These are phyloP conservation scores for Castor canadensis DNA, from an alignment of 2,113 vertebrate genomes.

Conservation along the genomic window DNA sequence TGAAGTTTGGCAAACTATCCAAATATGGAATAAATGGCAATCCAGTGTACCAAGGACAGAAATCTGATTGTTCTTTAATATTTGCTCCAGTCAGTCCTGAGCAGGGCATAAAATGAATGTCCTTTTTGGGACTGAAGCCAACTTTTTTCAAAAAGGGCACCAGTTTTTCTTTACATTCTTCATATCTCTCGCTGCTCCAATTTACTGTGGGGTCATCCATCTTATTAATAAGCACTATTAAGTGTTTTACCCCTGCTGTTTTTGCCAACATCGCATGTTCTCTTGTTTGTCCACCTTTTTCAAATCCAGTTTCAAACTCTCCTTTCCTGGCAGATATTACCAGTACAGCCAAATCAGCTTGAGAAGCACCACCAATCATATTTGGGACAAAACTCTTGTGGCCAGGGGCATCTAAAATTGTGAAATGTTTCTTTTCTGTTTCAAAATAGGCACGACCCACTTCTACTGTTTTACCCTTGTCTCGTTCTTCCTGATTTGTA, in stretches of 20 bases:
- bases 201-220: slow-evolving; percentile 99
- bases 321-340: slow-evolving; percentile 98
- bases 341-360: slow-evolving; percentile 97
- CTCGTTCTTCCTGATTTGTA: slow-evolving; percentile 98
- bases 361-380: slow-evolving; percentile 98
- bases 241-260: slow-evolving; percentile 97
- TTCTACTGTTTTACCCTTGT: slow-evolving; percentile 99
- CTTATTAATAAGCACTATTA: slow-evolving; percentile 98
- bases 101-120: slow-evolving; percentile 99
- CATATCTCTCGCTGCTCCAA: slow-evolving; percentile 98
- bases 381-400: slow-evolving; percentile 99
- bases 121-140: slow-evolving; percentile 98
- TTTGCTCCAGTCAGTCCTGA: slow-evolving; percentile 98
- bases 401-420: slow-evolving; percentile 97
- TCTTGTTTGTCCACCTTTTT: slow-evolving; percentile 97
- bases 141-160: slow-evolving; percentile 99
- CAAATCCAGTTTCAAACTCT: slow-evolving; percentile 99
- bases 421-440: slow-evolving; percentile 99
- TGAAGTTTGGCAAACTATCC: slow-evolving; percentile 97
- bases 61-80: slow-evolving; percentile 93
- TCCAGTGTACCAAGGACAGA: slow-evolving; percentile 96
- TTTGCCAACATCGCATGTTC: slow-evolving; percentile 98
- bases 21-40: slow-evolving; percentile 97
- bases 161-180: slow-evolving; percentile 99
- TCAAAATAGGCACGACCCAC: slow-evolving; percentile 99